Evolutionary conservation across 2,797 vertebrate genomes (phyloP).

Genomic region (Leucoraja ocellata): DNA sequence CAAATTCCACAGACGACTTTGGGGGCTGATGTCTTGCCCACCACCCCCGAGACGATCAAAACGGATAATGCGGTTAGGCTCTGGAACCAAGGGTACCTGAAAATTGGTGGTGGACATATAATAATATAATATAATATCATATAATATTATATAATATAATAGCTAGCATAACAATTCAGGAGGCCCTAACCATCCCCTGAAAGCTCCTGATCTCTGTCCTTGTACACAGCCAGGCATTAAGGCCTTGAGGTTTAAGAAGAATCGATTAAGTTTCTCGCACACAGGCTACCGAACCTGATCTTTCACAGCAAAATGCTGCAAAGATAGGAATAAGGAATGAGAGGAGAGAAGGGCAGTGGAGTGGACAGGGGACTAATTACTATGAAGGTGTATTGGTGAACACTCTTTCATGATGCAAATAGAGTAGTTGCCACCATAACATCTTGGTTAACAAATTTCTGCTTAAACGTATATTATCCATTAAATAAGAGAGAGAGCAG

Average conservation of each 20-base stretch:
- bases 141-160: too few relatives aligned
- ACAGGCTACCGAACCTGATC: not conserved
- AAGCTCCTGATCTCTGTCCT: too few relatives aligned
- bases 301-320: not conserved
- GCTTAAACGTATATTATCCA: not conserved
- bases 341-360: not conserved
- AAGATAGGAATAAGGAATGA: not conserved
- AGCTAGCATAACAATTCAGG: too few relatives aligned
- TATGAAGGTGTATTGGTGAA: not conserved
- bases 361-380: not conserved
- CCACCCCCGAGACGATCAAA: too few relatives aligned
- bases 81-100: too few relatives aligned
- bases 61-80: too few relatives aligned
- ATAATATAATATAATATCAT: too few relatives aligned
- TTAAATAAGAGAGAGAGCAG: not conserved
- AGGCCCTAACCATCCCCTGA: too few relatives aligned
- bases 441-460: not conserved
- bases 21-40: too few relatives aligned
- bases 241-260: not conserved
- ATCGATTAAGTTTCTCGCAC: too few relatives aligned
- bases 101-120: too few relatives aligned
- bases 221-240: not conserved
- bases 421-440: not conserved
- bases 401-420: not conserved
- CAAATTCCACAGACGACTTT: too few relatives aligned